A percentile compares a stretch with the other conserved stretches of the same genome.
phyloP scores from a whole-genome alignment of 2,797 vertebrate species.

The Trematomus bernacchii region DNA sequence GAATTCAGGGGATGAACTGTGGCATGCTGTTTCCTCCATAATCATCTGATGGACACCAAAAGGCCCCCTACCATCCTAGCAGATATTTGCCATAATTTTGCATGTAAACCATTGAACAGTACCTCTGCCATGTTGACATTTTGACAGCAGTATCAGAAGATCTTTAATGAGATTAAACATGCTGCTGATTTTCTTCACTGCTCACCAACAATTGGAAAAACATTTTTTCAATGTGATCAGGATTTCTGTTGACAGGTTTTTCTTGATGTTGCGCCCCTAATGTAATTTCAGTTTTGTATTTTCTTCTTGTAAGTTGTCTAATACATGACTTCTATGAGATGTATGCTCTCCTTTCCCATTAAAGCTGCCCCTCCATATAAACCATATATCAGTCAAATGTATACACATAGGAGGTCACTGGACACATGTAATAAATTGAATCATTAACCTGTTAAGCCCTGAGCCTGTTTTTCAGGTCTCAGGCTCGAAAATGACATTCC shows the following conservation, averaged over 20 bases:
- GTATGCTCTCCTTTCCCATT: constrained; percentile 25
- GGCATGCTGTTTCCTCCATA: constrained; percentile 53
- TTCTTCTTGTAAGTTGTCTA: constrained; percentile 11
- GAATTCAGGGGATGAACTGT: constrained; percentile 48
- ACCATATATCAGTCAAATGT: constrained; percentile 50
- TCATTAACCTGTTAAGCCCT: constrained; percentile 6
- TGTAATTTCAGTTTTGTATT: background rate
- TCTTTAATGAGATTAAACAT: constrained; percentile 3
- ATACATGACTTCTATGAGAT: constrained; percentile 18
- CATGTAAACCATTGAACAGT: constrained; percentile 39
- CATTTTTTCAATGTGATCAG: no score
- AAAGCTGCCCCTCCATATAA: constrained; percentile 31
- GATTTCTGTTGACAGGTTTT: background rate
- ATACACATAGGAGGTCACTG: constrained; percentile 34
- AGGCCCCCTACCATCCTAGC: constrained; percentile 40
- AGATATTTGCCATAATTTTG: constrained; percentile 50
- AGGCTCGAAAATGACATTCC: no score
- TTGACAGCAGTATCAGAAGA: constrained; percentile 26
- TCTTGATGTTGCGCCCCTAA: background rate
- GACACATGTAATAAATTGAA: constrained; percentile 23
- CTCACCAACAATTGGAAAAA: background rate
- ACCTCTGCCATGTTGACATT: constrained; percentile 22
- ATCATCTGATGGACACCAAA: constrained; percentile 50
- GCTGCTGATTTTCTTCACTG: constrained; percentile 20
- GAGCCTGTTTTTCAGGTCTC: no score